Conservation (phyloP, 23 tunicate genomes). For the Trididemnum clinides region DNA sequence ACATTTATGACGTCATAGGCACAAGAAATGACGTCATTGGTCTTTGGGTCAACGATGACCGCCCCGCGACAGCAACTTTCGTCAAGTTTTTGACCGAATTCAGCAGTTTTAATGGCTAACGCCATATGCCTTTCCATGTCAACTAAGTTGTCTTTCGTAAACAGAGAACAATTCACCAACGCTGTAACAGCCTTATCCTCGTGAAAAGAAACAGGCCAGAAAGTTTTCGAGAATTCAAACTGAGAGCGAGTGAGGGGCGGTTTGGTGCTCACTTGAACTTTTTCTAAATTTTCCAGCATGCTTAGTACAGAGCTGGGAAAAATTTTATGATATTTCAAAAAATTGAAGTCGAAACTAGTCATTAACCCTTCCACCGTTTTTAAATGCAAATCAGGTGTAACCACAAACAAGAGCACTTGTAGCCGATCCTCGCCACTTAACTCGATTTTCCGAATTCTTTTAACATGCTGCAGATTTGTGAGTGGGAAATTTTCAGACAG, state of each 20-base stretch:
- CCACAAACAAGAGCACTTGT: slow-evolving; percentile 54
- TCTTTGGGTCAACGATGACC: slow-evolving; percentile 55
- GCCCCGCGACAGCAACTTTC: background rate
- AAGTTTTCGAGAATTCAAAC: slow-evolving; percentile 66
- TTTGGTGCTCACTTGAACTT: slow-evolving; percentile 47
- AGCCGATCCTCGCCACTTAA: slow-evolving; percentile 2
- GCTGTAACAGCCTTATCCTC: slow-evolving; percentile 65
- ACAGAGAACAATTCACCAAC: slow-evolving; percentile 50
- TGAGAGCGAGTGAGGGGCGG: slow-evolving; percentile 73
- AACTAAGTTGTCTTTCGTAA: slow-evolving; percentile 24
- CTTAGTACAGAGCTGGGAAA: background rate
- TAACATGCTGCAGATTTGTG: slow-evolving; percentile 55
- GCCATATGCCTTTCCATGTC: slow-evolving; percentile 36
- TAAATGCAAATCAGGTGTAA: background rate
- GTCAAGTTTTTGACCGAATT: slow-evolving; percentile 16
- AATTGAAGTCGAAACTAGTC: background rate
- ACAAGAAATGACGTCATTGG: slow-evolving; percentile 43
- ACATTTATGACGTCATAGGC: slow-evolving; percentile 52
- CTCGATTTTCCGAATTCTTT: slow-evolving; percentile 55
- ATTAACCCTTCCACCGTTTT: background rate
- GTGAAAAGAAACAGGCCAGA: slow-evolving; percentile 93
- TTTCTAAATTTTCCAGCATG: background rate
- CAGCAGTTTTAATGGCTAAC: slow-evolving; percentile 33
- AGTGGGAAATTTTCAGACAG: slow-evolving; percentile 46
- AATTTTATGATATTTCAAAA: background rate